Evolutionary conservation across 2,888 invertebrate genomes (phyloP), one percentile per base, ranked within the genome.

Genomic region (Lottia gigantea): DNA sequence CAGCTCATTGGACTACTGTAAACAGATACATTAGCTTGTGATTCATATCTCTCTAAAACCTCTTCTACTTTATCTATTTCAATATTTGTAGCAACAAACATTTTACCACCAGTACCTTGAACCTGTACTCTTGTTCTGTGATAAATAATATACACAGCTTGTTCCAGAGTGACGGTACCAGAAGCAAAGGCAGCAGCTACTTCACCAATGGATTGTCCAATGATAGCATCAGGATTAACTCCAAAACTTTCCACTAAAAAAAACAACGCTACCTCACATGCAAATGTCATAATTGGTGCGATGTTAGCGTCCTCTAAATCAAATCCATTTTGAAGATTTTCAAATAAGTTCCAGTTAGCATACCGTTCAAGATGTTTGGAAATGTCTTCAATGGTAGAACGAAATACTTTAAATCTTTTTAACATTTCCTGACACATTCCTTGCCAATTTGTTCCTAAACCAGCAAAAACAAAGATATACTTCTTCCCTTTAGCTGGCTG

Each of bases 191-290:
- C 78, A 6, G 80, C 82, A 15, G 81, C 78, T 11, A 82, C 80
- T 49, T 82, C 82, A 7, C 82, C 82, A 14, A 80, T 73, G 1
- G 80, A 80, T 67, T 81, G 81, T 19, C 82, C 82, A n/a, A 82
- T 61, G 15, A 81, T 71, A 46, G 63, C 68, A 62, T 71, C 70
- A 4, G 79, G 75, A n/a, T n/a, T 2, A 19, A 82, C 61, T 6
- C 82, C 81, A 12, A 71, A 74, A 19, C 72, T 46, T 62, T 69
- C 68, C 79, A 79, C 79, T 23, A 81, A 62, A 0, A 55, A 47
- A 12, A 71, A 67, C 7, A 80, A 55, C 6, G 72, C 80, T 3
- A 81, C 71, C 72, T 83, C 81, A 46, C 71, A 73, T 4, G 80
- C 72, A 71, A 82, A 82, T 26, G 81, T 74, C 31, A 80, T 74